phyloP scores from a whole-genome alignment of 2,113 vertebrate genomes.

The Pollimyrus isidori region DNA sequence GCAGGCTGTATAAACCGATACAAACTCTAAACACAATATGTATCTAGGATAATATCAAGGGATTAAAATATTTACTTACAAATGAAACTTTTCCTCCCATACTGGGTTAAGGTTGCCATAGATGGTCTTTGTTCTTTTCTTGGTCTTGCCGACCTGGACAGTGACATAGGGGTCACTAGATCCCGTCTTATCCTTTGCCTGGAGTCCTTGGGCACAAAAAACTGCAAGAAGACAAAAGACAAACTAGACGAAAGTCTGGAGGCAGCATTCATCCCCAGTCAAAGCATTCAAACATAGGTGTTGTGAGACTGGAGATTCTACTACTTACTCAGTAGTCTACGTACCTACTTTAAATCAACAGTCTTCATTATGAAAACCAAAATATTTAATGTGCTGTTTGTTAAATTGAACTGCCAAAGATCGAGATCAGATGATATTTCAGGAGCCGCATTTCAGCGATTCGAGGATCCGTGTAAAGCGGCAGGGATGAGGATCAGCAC shows the following conservation, averaged over 20 bases:
- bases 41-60: neutral
- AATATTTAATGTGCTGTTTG: neutral
- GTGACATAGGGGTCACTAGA: conserved; percentile 97
- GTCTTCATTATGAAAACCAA: neutral
- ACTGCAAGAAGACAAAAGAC: conserved; percentile 56
- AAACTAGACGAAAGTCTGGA: neutral
- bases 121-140: conserved; percentile 96
- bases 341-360: neutral
- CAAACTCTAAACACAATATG: neutral
- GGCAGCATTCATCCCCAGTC: neutral
- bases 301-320: neutral
- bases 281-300: neutral
- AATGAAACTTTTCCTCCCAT: conserved; percentile 97
- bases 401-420: neutral
- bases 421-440: neutral
- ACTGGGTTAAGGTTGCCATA: conserved; percentile 95
- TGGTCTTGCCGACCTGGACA: conserved; percentile 94
- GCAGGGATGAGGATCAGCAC: neutral
- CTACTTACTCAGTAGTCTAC: neutral
- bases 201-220: conserved; percentile 90
- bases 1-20: neutral
- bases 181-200: conserved; percentile 96
- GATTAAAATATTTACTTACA: conserved; percentile 67
- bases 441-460: neutral
- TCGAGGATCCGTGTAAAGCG: neutral